Conservation (phyloP, 2,888 invertebrate species). For the Lepeophtheirus nordmannii region DNA sequence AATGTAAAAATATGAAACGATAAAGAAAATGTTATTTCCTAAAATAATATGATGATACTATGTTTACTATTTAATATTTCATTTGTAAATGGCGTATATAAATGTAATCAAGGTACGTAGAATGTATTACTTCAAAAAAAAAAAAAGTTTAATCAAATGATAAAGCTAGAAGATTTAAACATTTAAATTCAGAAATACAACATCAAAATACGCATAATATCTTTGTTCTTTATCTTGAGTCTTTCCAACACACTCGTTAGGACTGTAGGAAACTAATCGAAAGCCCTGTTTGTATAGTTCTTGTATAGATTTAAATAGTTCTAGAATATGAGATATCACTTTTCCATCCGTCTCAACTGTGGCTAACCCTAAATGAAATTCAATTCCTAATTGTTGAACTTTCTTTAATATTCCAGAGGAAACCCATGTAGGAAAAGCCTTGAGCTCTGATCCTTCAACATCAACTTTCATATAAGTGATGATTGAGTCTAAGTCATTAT, state of each 20-base stretch:
- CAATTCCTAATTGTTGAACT: slow-evolving; percentile 27
- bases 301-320: not conserved
- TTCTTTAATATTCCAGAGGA: not conserved
- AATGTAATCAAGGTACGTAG: too few relatives aligned
- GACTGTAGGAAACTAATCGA: not conserved
- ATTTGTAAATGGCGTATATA: too few relatives aligned
- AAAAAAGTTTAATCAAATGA: too few relatives aligned
- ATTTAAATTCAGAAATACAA: not conserved
- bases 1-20: too few relatives aligned
- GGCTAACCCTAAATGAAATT: not conserved
- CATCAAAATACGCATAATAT: slow-evolving; percentile 5
- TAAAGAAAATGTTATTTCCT: too few relatives aligned
- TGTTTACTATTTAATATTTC: too few relatives aligned
- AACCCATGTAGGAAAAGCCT: slow-evolving; percentile 3
- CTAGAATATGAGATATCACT: not conserved
- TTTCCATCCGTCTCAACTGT: not conserved
- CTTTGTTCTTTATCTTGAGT: not conserved
- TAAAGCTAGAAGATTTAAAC: too few relatives aligned
- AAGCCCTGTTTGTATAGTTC: not conserved
- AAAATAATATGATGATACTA: too few relatives aligned
- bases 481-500: not conserved
- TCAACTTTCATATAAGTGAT: slow-evolving; percentile 25
- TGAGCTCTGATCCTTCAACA: slow-evolving; percentile 22
- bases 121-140: too few relatives aligned
- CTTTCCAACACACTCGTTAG: slow-evolving; percentile 10